These are phyloP conservation scores for Chrysopilus asiliformis DNA, from an alignment of 2,888 invertebrate species.

Conservation along the genomic window DNA sequence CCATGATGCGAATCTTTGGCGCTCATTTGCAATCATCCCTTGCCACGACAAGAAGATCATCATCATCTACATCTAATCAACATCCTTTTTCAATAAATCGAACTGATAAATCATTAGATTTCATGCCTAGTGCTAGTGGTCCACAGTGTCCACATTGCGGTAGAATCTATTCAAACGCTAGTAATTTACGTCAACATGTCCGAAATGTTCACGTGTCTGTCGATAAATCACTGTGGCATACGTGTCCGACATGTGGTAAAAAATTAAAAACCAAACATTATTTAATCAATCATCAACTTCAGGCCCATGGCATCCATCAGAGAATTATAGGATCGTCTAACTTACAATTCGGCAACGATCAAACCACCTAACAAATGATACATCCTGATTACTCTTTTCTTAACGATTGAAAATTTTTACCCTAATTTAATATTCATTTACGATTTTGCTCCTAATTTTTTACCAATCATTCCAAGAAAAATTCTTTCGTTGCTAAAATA, in stretches of 20 bases:
- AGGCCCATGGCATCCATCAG: constrained; percentile 61
- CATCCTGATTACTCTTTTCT: constrained; percentile 2
- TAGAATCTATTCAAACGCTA: constrained; percentile 56
- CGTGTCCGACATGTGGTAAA: constrained; percentile 60
- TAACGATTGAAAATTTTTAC: background rate
- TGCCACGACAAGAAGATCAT: constrained; percentile 1
- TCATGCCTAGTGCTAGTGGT: background rate
- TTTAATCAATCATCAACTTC: constrained; percentile 61
- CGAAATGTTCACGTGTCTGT: constrained; percentile 61
- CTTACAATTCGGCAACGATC: constrained; percentile 6
- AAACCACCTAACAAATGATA: constrained; percentile 9
- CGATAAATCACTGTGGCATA: constrained; percentile 55
- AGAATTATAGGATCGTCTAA: constrained; percentile 23
- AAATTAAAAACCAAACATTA: constrained; percentile 65
- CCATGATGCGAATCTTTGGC: constrained; percentile 11
- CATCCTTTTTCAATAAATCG: background rate
- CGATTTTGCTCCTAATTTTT: background rate
- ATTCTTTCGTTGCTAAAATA: too few species aligned
- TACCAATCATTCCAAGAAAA: too few species aligned
- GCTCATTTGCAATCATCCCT: constrained; percentile 8
- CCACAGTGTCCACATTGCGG: constrained; percentile 58
- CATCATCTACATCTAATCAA: background rate
- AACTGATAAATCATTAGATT: background rate
- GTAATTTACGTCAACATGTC: constrained; percentile 63
- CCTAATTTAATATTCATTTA: background rate